Base-by-base conservation (phyloP, 2,888 invertebrate genomes). In the Drosophila mayaguana region DNA sequence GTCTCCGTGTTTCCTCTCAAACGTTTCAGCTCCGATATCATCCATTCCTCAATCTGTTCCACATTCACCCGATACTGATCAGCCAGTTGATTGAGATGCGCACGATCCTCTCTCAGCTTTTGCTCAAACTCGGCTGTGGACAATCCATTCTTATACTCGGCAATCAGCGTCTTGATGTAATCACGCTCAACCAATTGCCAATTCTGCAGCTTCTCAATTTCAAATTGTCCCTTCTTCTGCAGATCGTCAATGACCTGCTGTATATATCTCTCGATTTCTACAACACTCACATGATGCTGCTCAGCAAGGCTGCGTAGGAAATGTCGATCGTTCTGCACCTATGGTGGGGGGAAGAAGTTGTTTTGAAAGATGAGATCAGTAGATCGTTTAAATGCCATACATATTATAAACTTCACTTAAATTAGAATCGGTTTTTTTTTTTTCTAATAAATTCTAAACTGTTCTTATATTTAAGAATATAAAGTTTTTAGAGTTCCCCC, bases 121-220 rank as follows among this genome's bases (percentile, higher is more conserved):
- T 89, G 75, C 46, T 92, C 91, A 50, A 88, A 88, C n/a, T 92
- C 90, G 1, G 76, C 71, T 0, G 91, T 89, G 6, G 90, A 90
- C n/a, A 92, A 51, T 0, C 82, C 80, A 14, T 92, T 89, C 56
- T 89, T 89, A 45, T 91, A 89, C 16, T 91, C 84, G 3, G 78
- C 78, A 11, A 92, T 90, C 14, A 92, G 60, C 9, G 83, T 64
- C 48, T 91, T 89, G 34, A 92, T 90, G 40, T 92, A 91, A 42
- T 92, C 91, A 0, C 92, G 90, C 62, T 92, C 92, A 4, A 80
- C 81, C 22, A 90, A 32, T 59, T 92, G 92, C 92, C 92, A 92
- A 0, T 70, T 75, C 36, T 91, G 88, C n/a, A 92, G 67, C 25
- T 90, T 80, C 48, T 92, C 92, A n/a, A 90, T 85, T 18, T 91